Base-by-base conservation (phyloP, 2,888 invertebrate species). In the Diarsia brunnea region DNA sequence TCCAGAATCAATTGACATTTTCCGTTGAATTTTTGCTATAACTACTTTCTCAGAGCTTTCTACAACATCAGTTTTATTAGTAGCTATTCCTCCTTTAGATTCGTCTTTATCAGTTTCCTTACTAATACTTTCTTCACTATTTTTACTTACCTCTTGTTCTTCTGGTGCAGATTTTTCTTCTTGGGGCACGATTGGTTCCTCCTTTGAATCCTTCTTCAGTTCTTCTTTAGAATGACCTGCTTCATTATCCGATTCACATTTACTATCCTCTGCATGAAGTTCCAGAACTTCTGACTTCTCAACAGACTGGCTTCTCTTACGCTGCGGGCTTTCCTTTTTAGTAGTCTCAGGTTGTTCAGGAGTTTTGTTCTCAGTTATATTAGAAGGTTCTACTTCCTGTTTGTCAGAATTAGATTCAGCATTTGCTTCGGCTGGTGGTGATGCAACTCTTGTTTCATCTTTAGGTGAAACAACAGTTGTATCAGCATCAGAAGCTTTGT, bases 31-130 rank as follows among this genome's bases (percentile, higher is more conserved):
- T 78, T 79, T 86, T 84, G 86, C 84, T 88, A 80, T 91, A 84
- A 89, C 89, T 90, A 92, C 68, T 74, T 73, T 87, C 70, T 89
- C 84, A 89, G 87, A 85, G 88, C 86, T 92, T 87, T 94, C 95
- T 95, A 95, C 94, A 95, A 95, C 94, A 95, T 94, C 94, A 93
- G 90, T 92, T 92, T 93, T 89, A 94, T 94, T 95, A 94, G 89
- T 92, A 90, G 89, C 87, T 87, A 91, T 92, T 90, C 84, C 84
- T 61, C 75, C 89, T 69, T 91, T 89, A 89, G 88, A 89, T 84
- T 87, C 88, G 88, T 88, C 84, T 88, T 91, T 90, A 77, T 90
- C 90, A 84, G 89, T 86, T 89, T 92, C 93, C 84, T 93, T 93
- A 91, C 80, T 88, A 73, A 90, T 90, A 89, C 83, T 90, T 89